These are phyloP conservation scores for Crocuta crocuta DNA, from an alignment of 2,113 vertebrate genomes.

Conservation along the genomic window DNA sequence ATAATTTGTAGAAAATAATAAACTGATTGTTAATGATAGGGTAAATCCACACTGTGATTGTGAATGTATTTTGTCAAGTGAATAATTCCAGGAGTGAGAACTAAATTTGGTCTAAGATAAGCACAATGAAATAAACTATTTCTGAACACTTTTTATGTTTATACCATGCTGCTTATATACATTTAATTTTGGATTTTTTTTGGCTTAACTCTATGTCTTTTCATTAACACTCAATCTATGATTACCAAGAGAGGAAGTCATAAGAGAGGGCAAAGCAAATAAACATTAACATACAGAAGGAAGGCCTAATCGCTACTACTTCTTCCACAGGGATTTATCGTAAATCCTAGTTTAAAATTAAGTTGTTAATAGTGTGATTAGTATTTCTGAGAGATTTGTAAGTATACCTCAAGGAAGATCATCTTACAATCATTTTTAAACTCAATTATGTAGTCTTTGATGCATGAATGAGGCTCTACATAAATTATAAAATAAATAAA, in stretches of 20 bases:
- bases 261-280: neutral
- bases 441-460: constrained; percentile 61
- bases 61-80: neutral
- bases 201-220: neutral
- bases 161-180: neutral
- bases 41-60: neutral
- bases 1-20: neutral
- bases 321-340: neutral
- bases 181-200: neutral
- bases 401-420: constrained; percentile 51
- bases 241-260: neutral
- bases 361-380: constrained; percentile 49
- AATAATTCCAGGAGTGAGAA: neutral
- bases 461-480: constrained; percentile 73
- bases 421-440: constrained; percentile 73
- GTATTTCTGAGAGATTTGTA: constrained; percentile 59
- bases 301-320: neutral
- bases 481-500: constrained; percentile 83
- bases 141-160: neutral
- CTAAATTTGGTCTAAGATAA: neutral
- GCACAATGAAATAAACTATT: neutral
- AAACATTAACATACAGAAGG: neutral
- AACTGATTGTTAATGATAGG: neutral
- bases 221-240: neutral
- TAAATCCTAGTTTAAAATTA: neutral